Base-by-base conservation (phyloP, 2,113 vertebrate species). In the Rhinolophus ferrumequinum region DNA sequence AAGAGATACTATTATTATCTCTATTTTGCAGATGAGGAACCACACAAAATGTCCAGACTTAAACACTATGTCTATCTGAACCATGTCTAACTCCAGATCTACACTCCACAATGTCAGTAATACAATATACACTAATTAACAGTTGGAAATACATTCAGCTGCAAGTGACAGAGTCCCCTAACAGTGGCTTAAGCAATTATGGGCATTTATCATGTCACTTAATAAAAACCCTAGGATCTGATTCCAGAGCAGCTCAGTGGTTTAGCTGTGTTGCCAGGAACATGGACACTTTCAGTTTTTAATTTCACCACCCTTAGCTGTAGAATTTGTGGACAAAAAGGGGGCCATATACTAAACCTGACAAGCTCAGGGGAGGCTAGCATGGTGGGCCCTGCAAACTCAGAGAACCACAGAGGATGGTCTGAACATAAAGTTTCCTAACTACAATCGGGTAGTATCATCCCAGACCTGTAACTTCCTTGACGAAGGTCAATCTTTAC, bases 1-100 rank as follows among this genome's bases (percentile, higher is more conserved):
- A 73, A 83, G 54, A 91, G 85, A 81, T 41, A 52, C 50, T 77
- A 66, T 85, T 75, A 80, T 50, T 83, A 70, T 92, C 84, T 96
- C 14, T 11, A 33, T 94, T 96, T 95, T 91, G 19, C 66, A 92
- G 86, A 79, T 96, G 72, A 95, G 7, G 56, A 96, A 94, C 94
- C 83, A 81, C 12, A 76, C 38, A 93, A 76, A 94, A 81, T 33
- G 19, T 66, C 72, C 77, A 47, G 76, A 66, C 72, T 88, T 72
- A 86, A 93, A 28, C 3, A n/a, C 19, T 24, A 0, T 64, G 38
- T 64, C 64, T 86, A 18, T 54, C 76, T 94, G 64, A 88, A 81
- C 50, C 15, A 8, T 7, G 4, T 18, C 60, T 75, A 75, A 91
- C 21, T 77, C 22, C 28, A 62, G 35, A 75, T 50, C 60, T 73